These are phyloP conservation scores for Phalangium opilio DNA, from an alignment of 2,888 invertebrate species.

Conservation along the genomic window DNA sequence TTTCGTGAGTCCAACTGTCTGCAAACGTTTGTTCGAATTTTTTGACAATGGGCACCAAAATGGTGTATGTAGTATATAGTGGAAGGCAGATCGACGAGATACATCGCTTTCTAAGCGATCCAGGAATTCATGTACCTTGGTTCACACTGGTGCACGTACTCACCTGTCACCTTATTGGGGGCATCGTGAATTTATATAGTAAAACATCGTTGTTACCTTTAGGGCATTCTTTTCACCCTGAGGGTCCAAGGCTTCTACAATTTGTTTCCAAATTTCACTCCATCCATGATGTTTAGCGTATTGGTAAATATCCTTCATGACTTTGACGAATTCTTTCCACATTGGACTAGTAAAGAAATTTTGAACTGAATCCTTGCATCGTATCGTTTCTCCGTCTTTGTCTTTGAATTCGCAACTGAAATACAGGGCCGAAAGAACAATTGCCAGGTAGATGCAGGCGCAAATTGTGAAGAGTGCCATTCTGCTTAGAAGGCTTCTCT, in stretches of 20 bases:
- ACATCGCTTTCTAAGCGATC: too few relatives aligned
- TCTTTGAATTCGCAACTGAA: conserved; percentile 76
- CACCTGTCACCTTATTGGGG: too few relatives aligned
- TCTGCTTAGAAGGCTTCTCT: conserved; percentile 38
- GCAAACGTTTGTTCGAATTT: too few relatives aligned
- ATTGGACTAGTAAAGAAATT: conserved; percentile 77
- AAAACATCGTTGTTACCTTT: too few relatives aligned
- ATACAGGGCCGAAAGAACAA: conserved; percentile 66
- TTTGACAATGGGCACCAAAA: too few relatives aligned
- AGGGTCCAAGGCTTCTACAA: conserved; percentile 71
- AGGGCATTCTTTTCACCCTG: conserved; percentile 79
- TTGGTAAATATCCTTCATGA: conserved; percentile 52
- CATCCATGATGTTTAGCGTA: conserved; percentile 73
- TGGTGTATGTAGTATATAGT: too few relatives aligned
- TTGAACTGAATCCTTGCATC: conserved; percentile 67
- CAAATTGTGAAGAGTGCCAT: conserved; percentile 44
- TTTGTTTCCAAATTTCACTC: conserved; percentile 70
- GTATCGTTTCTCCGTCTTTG: conserved; percentile 64
- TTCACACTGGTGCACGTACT: too few relatives aligned
- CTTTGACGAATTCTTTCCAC: conserved; percentile 54
- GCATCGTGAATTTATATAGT: too few relatives aligned
- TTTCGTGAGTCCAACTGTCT: too few relatives aligned
- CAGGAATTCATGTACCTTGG: too few relatives aligned
- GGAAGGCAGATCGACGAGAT: too few relatives aligned
- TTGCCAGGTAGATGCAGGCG: conserved; percentile 46